phyloP scores from a whole-genome alignment of 2,888 invertebrate species.

The Caenorhabditis angaria region DNA sequence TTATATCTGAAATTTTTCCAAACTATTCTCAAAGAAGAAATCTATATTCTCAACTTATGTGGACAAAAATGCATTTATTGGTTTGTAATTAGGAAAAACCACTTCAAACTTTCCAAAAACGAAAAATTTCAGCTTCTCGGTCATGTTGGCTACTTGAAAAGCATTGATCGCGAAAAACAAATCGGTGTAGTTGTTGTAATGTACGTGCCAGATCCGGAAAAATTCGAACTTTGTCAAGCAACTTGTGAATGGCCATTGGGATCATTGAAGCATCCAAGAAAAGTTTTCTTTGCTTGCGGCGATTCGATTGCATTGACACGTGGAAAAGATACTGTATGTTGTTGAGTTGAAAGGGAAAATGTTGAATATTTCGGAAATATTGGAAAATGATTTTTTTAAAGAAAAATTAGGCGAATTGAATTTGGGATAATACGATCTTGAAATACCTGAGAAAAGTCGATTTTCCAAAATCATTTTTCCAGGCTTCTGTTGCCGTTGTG shows the following conservation, averaged over 20 bases:
- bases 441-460: too few relatives aligned
- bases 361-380: too few relatives aligned
- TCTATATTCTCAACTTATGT: conserved; percentile 32
- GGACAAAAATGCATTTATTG: conserved; percentile 36
- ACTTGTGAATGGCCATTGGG: conserved; percentile 39
- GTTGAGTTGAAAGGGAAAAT: background rate
- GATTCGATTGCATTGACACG: conserved; percentile 23
- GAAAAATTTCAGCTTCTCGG: conserved; percentile 30
- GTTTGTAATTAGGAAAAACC: conserved; percentile 16
- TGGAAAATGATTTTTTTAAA: too few relatives aligned
- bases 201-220: conserved; percentile 14
- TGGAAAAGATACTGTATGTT: conserved; percentile 5
- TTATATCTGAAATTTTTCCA: conserved; percentile 31
- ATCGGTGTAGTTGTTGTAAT: conserved; percentile 18
- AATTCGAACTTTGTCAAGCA: conserved; percentile 16
- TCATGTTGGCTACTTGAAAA: conserved; percentile 27
- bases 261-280: conserved; percentile 14
- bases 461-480: background rate
- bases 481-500: background rate
- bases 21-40: conserved; percentile 25
- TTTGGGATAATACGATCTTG: too few relatives aligned
- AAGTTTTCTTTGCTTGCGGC: conserved; percentile 19
- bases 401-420: too few relatives aligned
- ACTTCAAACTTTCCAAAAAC: too few relatives aligned
- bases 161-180: conserved; percentile 7